Base-by-base conservation (phyloP, 2,888 invertebrate genomes). In the Chorisops tibialis region DNA sequence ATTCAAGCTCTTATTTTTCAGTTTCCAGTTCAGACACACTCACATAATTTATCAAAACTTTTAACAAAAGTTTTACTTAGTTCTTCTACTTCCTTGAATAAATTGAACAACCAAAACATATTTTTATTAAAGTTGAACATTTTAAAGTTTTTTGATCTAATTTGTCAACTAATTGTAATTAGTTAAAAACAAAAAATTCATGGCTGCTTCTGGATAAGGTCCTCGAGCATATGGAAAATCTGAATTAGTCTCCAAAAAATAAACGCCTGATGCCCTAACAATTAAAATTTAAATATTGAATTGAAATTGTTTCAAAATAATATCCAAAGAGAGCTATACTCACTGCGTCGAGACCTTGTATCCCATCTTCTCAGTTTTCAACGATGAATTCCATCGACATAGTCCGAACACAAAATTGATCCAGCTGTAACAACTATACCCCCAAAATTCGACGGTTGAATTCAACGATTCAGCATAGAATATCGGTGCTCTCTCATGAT, bases 401-500 rank as follows among this genome's bases (percentile, higher is more conserved):
- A 81, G 76, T 0, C 82, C 82, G 19, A 83, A 74, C 65, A 81
- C 73, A 68, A 82, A 80, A 2, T 77, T 71, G 16, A 83, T 72
- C 83, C 84, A 83, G 7, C 81, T 70, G 47, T 69, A 70, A 66
- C 86, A 86, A 22, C 75, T 76, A 4, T 75, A 80, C 0, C 79
- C 83, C 73, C 83, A 86, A 71, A 86, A 86, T 0, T 84, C 85
- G 0, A 70, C 62, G 0, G 79, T 79, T 4, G 61, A 73, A 6
- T 74, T 71, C 41, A 56, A 14, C 0, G 86, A 85, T 70, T 85
- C 84, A 0, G 83, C 85, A 67, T 76, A 87, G 69, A 82, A 84
- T 1, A 68, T 67, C 0, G 85, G 82, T 0, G 86, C 85, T 65
- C 86, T 75, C 3, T 78, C 80, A 68, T 87, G 86, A 67, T 81